Evolutionary conservation across 2,888 invertebrate genomes (phyloP), one percentile per base, ranked within the genome.

Genomic region (Ophioninae sp.): DNA sequence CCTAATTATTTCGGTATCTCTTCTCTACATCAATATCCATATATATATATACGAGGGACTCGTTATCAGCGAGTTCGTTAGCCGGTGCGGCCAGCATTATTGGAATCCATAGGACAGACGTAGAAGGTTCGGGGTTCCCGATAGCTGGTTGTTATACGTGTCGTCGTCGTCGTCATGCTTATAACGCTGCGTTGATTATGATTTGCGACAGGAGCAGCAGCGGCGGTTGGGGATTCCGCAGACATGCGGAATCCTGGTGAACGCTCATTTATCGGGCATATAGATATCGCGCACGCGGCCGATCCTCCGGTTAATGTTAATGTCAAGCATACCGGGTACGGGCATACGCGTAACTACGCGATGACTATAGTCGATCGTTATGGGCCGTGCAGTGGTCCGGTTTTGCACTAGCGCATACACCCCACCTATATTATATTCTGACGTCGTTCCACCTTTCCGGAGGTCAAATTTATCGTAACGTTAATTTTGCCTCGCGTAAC

Each of bases 181-280:
- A 51, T 86, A 86, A 86, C 83, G 83, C 85, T 75, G 79, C 79
- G 81, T 81, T 86, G 86, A 86, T 86, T 85, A 85, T 86, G 85
- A 86, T 86, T 83, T 86, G 85, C 84, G 86, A 86, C 85, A 86
- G 82, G 5, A 51, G 51, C 51, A 51, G 51, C 51, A 51, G 51
- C 13, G 13, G 17, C 51, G 51, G 51, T 51, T 13, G 51, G 79
- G 76, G 75, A 79, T 72, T 72, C 75, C 61, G 79, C 73, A 76
- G 77, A 72, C 82, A 83, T 78, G 79, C 86, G 82, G 83, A 85
- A 86, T 85, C 83, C 85, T 72, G 51, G 79, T 81, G 63, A 64
- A 84, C 81, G 81, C 82, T 83, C 85, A 86, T 86, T 86, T 85
- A 86, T 71, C 56, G 58, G 51, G 83, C 81, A 83, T 85, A 86